Conservation (phyloP, 2,888 invertebrate species). For the Malthinus flaveolus region DNA sequence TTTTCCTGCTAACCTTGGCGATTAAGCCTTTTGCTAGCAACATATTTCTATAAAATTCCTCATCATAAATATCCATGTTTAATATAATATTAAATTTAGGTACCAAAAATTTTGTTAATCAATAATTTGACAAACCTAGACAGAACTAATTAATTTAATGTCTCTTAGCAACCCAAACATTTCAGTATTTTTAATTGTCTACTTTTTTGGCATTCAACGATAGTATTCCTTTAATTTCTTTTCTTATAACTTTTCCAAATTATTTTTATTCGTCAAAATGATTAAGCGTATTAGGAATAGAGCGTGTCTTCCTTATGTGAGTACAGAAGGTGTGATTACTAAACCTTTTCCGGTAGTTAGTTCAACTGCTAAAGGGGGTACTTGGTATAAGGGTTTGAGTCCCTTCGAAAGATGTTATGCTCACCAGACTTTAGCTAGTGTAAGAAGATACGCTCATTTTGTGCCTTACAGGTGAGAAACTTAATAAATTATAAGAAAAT, state of each 20-base stretch:
- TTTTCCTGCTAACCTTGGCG: slow-evolving; percentile 49
- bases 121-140: slow-evolving; percentile 23
- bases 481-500: background rate
- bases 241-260: too few species aligned
- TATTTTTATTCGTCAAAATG: slow-evolving; percentile 9
- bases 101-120: slow-evolving; percentile 19
- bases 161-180: slow-evolving; percentile 28
- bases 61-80: slow-evolving; percentile 53
- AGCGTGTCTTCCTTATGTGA: slow-evolving; percentile 52
- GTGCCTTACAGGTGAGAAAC: slow-evolving; percentile 42
- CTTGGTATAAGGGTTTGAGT: slow-evolving; percentile 50
- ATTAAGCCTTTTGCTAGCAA: slow-evolving; percentile 55
- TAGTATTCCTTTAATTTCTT: too few species aligned
- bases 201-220: background rate
- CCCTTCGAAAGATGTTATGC: slow-evolving; percentile 56
- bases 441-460: slow-evolving; percentile 56
- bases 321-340: slow-evolving; percentile 55
- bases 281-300: slow-evolving; percentile 42
- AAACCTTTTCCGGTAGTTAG: slow-evolving; percentile 48
- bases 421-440: slow-evolving; percentile 60
- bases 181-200: background rate
- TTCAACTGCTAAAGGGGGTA: slow-evolving; percentile 34
- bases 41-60: slow-evolving; percentile 58
- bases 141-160: slow-evolving; percentile 27
- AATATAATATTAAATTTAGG: slow-evolving; percentile 30